Percentiles rank a stretch among this genome's conserved stretches.
Conservation (phyloP, 1,140 invertebrate species). For the Proctacanthus coquilletti region DNA sequence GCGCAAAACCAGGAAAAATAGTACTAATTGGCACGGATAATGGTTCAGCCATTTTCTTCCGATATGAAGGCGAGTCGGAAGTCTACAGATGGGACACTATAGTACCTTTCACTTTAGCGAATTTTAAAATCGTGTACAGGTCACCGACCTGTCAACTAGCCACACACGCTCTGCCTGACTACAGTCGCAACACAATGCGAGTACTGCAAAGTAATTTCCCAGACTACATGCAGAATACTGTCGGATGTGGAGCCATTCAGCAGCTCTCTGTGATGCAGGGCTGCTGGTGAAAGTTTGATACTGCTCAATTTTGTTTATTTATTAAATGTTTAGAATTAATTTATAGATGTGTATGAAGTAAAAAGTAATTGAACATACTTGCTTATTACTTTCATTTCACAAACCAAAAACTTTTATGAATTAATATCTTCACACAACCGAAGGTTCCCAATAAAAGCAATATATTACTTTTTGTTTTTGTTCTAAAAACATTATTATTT, state of each 20-base stretch:
- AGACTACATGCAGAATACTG: slow-evolving; percentile 41
- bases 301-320: no score
- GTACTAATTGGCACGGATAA: slow-evolving; percentile 45
- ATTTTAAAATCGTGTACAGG: slow-evolving; percentile 36
- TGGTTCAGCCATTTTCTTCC: slow-evolving; percentile 41
- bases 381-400: no score
- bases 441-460: no score
- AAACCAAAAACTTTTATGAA: no score
- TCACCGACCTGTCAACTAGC: slow-evolving; percentile 35
- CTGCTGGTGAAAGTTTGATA: slow-evolving; percentile 24
- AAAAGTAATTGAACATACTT: no score
- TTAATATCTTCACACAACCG: no score
- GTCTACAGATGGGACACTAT: slow-evolving; percentile 45
- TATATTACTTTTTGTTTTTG: no score
- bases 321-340: no score
- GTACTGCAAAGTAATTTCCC: slow-evolving; percentile 45
- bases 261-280: slow-evolving; percentile 34
- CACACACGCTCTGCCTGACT: slow-evolving; percentile 39
- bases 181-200: slow-evolving; percentile 36
- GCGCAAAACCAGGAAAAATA: slow-evolving; percentile 34
- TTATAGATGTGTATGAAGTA: no score
- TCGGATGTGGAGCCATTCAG: slow-evolving; percentile 41
- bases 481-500: no score
- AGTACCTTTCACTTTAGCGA: slow-evolving; percentile 33
- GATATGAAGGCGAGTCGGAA: slow-evolving; percentile 37